These are phyloP conservation scores for Myocastor coypus DNA, from an alignment of 2,113 vertebrate species.

Conservation along the genomic window DNA sequence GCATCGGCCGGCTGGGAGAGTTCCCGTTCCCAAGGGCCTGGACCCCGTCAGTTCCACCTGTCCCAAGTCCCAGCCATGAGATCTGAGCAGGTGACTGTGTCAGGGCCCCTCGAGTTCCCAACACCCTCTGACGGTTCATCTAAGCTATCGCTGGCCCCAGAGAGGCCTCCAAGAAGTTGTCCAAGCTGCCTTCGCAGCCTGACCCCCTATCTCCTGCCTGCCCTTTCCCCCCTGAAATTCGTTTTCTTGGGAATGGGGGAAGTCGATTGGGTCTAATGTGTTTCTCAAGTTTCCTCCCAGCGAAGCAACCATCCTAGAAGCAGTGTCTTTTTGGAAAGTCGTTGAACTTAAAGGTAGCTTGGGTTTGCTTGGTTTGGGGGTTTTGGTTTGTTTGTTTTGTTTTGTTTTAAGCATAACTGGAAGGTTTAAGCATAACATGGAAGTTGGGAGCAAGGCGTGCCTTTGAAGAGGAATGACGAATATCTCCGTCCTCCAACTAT, in stretches of 20 bases:
- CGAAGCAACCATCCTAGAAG: neutral
- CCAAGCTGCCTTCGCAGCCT: neutral
- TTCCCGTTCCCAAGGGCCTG: neutral
- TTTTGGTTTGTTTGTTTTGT: neutral
- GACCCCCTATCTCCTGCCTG: neutral
- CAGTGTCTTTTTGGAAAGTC: constrained; percentile 9
- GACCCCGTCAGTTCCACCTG: constrained; percentile 80
- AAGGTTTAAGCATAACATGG: neutral
- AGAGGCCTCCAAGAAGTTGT: constrained; percentile 60
- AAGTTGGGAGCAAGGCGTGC: neutral
- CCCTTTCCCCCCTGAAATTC: constrained; percentile 76
- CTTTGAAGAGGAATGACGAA: neutral
- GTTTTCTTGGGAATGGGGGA: constrained; percentile 72
- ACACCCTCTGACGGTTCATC: neutral
- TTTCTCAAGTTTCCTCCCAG: constrained; percentile 30
- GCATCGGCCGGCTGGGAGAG: neutral
- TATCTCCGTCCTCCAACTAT: neutral
- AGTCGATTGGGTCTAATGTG: neutral
- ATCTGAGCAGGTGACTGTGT: constrained; percentile 79
- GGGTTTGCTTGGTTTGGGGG: neutral
- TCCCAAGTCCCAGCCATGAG: constrained; percentile 71
- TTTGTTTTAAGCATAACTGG: neutral
- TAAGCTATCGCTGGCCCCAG: constrained; percentile 11
- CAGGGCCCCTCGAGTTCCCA: neutral
- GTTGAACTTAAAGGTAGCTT: neutral